Evolutionary conservation across 2,797 vertebrate genomes (phyloP).

Genomic region (Odontamblyopus lacepedii): DNA sequence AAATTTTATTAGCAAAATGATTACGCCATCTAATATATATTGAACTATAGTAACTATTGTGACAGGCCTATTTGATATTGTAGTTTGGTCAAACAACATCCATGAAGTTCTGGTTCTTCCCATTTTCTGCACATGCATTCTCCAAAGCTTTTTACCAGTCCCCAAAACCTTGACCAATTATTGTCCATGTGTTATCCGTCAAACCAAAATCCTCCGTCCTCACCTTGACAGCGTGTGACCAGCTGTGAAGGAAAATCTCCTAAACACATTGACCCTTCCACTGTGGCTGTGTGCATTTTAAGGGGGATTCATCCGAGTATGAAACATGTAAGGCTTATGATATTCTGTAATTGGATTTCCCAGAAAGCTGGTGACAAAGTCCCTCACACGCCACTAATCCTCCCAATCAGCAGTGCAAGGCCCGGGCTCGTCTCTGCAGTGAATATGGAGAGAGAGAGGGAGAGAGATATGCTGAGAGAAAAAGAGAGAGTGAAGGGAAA

Average conservation of each 20-base stretch:
- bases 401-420: conserved; percentile 75
- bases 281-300: conserved; percentile 56
- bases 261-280: conserved; percentile 58
- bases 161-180: too few species aligned
- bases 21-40: too few species aligned
- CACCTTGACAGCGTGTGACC: conserved; percentile 46
- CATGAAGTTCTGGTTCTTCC: too few species aligned
- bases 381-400: conserved; percentile 81
- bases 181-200: neutral
- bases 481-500: conserved; percentile 25
- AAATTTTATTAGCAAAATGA: too few species aligned
- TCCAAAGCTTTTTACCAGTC: too few species aligned
- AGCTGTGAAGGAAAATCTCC: conserved; percentile 32
- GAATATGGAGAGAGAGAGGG: conserved; percentile 43
- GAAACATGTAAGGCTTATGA: conserved; percentile 82
- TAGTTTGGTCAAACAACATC: too few species aligned
- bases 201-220: conserved; percentile 47
- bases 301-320: conserved; percentile 70
- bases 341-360: conserved; percentile 85
- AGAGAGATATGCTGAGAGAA: conserved; percentile 25
- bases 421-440: conserved; percentile 57
- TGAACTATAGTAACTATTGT: too few species aligned
- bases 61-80: too few species aligned
- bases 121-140: too few species aligned
- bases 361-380: conserved; percentile 83